Evolutionary conservation across 2,888 invertebrate genomes (phyloP).

Genomic region (Euproctis similis): DNA sequence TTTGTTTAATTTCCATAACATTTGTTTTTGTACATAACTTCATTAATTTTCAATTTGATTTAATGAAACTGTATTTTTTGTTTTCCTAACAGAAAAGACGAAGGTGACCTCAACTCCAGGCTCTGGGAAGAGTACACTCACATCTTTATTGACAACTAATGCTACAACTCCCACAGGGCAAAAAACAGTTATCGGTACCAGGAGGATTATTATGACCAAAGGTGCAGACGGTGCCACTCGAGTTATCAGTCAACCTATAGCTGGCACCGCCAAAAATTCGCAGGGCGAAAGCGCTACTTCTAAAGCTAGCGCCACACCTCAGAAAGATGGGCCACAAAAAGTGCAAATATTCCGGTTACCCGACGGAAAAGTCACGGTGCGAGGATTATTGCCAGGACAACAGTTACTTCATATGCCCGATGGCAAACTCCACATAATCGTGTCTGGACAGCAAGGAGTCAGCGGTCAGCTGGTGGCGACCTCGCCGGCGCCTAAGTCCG

Average conservation of each 20-base stretch:
- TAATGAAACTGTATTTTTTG: not conserved
- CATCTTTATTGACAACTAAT: constrained; percentile 78
- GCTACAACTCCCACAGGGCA: constrained; percentile 70
- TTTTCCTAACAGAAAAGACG: constrained; percentile 50
- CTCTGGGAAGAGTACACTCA: constrained; percentile 78
- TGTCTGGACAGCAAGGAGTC: constrained; percentile 77
- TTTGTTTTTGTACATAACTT: no score
- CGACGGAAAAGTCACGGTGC: constrained; percentile 93
- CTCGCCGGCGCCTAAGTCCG: constrained; percentile 37
- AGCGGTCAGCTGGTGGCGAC: constrained; percentile 60
- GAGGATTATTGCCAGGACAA: constrained; percentile 93
- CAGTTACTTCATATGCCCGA: constrained; percentile 95
- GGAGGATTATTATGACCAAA: constrained; percentile 85
- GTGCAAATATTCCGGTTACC: constrained; percentile 93
- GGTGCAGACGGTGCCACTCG: constrained; percentile 80
- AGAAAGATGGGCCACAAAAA: constrained; percentile 79
- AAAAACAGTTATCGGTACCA: constrained; percentile 79
- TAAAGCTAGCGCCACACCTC: constrained; percentile 39
- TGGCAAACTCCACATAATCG: constrained; percentile 91
- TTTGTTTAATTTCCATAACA: no score
- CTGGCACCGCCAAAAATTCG: constrained; percentile 43
- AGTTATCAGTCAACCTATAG: constrained; percentile 78
- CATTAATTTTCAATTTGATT: no score
- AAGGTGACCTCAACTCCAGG: constrained; percentile 69
- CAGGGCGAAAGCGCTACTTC: constrained; percentile 43